Conservation (phyloP, 1,140 invertebrate species). For the Drosophila lini region DNA sequence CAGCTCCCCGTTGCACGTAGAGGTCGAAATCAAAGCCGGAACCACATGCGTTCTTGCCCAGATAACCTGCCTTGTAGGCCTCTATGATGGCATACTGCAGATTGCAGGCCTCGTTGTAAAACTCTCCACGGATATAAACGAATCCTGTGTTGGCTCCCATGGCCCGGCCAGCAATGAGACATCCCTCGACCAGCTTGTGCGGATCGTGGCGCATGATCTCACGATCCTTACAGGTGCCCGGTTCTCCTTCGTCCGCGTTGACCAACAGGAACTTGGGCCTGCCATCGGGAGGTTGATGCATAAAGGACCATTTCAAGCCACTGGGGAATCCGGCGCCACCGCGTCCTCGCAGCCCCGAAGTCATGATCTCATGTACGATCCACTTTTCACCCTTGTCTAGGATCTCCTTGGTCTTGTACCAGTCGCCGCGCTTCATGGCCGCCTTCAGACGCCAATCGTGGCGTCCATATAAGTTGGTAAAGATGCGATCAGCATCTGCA, state of each 20-base stretch:
- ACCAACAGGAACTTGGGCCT: conserved; percentile 91
- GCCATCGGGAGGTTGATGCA: conserved; percentile 87
- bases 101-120: conserved; percentile 92
- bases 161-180: conserved; percentile 88
- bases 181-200: conserved; percentile 91
- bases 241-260: conserved; percentile 92
- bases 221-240: conserved; percentile 92
- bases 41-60: conserved; percentile 91
- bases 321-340: conserved; percentile 92
- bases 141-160: conserved; percentile 91
- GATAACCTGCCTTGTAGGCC: conserved; percentile 89
- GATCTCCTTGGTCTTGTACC: conserved; percentile 76
- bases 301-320: conserved; percentile 93
- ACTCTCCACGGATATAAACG: conserved; percentile 93
- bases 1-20: conserved; percentile 91
- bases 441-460: conserved; percentile 72
- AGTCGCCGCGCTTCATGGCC: conserved; percentile 71
- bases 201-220: conserved; percentile 92
- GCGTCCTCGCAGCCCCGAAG: conserved; percentile 89
- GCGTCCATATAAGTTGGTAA: conserved; percentile 70
- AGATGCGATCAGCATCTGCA: conserved; percentile 67
- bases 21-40: conserved; percentile 92
- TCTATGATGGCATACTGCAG: conserved; percentile 90
- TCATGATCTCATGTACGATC: conserved; percentile 88
- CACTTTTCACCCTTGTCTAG: conserved; percentile 56